phyloP scores from a whole-genome alignment of 2,113 vertebrate genomes.

The Prunella himalayana region DNA sequence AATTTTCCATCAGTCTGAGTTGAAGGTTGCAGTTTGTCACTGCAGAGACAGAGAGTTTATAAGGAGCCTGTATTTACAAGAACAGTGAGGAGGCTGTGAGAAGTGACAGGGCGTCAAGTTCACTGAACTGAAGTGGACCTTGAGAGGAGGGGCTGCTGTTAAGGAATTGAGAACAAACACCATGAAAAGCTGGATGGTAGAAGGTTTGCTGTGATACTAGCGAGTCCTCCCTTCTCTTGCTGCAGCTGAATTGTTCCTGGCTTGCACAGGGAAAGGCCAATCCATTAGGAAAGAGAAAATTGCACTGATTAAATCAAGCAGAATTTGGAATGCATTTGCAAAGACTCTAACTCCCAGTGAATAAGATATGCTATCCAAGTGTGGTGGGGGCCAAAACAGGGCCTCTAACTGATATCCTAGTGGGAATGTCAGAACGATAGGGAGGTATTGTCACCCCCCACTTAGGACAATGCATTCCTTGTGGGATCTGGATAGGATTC shows the following conservation, averaged over 20 bases:
- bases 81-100: not conserved
- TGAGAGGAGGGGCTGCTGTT: not conserved
- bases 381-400: not conserved
- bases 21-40: not conserved
- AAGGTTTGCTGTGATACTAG: not conserved
- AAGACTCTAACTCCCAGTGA: not conserved
- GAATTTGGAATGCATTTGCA: not conserved
- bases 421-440: not conserved
- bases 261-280: not conserved
- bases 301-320: not conserved
- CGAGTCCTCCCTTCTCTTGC: not conserved
- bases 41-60: not conserved
- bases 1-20: not conserved
- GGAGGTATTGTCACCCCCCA: not conserved
- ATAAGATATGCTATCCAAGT: not conserved
- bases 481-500: not conserved
- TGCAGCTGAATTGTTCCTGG: not conserved
- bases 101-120: not conserved
- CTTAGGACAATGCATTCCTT: not conserved
- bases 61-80: not conserved
- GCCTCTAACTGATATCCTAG: not conserved
- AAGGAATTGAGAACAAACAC: not conserved
- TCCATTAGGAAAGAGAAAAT: slow-evolving; percentile 21
- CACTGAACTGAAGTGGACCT: not conserved
- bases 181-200: not conserved